These are phyloP conservation scores for Protula sp. DNA, from an alignment of 2,888 invertebrate species.

Conservation along the genomic window DNA sequence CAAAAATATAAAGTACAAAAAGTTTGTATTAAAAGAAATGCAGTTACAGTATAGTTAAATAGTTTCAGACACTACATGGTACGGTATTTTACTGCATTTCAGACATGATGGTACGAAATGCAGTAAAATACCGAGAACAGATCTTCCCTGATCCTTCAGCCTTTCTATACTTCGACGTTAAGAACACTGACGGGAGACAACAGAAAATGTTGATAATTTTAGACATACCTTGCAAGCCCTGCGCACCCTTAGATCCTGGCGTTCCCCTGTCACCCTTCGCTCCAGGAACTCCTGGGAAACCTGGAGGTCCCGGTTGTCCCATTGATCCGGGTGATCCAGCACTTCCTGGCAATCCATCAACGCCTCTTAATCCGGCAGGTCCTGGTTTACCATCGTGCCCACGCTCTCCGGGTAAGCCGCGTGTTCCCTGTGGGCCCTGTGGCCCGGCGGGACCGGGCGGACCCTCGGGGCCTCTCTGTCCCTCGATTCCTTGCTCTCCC, in stretches of 20 bases:
- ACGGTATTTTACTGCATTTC: too few species aligned
- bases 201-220: too few species aligned
- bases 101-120: too few species aligned
- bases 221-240: conserved; percentile 16
- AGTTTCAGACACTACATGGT: too few species aligned
- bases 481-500: conserved; percentile 23
- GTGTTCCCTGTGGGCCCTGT: conserved; percentile 25
- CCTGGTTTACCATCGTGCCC: conserved; percentile 18
- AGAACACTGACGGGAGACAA: too few species aligned
- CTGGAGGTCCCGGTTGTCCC: conserved; percentile 24
- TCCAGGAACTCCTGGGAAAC: conserved; percentile 27
- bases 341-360: conserved; percentile 22
- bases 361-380: conserved; percentile 22
- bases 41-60: too few species aligned
- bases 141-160: too few species aligned
- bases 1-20: too few species aligned
- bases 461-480: conserved; percentile 16
- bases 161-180: too few species aligned
- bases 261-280: conserved; percentile 21
- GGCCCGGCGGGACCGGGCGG: conserved; percentile 26
- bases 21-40: too few species aligned
- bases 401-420: conserved; percentile 33
- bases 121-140: too few species aligned
- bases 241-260: conserved; percentile 19
- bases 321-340: conserved; percentile 17